These are phyloP conservation scores for Lepisosteus oculatus DNA, from an alignment of 2,113 vertebrate species.

Conservation along the genomic window DNA sequence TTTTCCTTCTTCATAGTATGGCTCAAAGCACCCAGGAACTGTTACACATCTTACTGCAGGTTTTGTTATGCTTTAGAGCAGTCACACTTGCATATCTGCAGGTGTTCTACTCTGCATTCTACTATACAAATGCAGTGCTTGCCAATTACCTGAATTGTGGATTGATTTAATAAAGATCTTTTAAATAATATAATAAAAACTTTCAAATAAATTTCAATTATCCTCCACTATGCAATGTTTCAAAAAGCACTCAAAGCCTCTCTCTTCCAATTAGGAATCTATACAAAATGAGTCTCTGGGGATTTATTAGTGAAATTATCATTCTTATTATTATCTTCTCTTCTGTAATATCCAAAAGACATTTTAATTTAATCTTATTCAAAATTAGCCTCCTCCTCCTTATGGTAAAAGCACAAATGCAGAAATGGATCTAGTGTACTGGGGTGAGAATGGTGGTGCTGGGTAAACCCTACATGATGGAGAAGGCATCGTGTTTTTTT, in stretches of 20 bases:
- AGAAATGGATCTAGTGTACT: too few relatives aligned
- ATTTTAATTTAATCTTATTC: too few relatives aligned
- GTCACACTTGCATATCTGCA: constrained; percentile 9
- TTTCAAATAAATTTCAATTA: too few relatives aligned
- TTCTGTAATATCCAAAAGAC: too few relatives aligned
- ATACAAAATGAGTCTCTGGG: too few relatives aligned
- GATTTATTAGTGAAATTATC: too few relatives aligned
- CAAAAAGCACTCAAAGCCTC: too few relatives aligned
- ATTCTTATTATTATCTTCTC: too few relatives aligned
- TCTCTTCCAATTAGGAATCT: too few relatives aligned
- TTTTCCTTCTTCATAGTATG: constrained; percentile 52
- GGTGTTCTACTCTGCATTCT: constrained; percentile 20
- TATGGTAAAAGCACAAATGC: too few relatives aligned
- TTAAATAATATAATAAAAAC: constrained; percentile 17
- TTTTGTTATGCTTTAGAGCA: neutral
- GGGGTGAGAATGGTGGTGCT: neutral
- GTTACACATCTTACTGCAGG: constrained; percentile 43
- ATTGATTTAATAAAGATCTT: constrained; percentile 13
- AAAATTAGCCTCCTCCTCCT: too few relatives aligned
- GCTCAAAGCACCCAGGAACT: constrained; percentile 41
- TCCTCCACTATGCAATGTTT: too few relatives aligned
- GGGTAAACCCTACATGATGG: constrained; percentile 6
- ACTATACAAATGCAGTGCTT: constrained; percentile 8
- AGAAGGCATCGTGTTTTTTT: neutral
- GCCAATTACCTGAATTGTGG: constrained; percentile 13